Base-by-base conservation (phyloP, 2,113 vertebrate species). In the Pygoscelis antarcticus region DNA sequence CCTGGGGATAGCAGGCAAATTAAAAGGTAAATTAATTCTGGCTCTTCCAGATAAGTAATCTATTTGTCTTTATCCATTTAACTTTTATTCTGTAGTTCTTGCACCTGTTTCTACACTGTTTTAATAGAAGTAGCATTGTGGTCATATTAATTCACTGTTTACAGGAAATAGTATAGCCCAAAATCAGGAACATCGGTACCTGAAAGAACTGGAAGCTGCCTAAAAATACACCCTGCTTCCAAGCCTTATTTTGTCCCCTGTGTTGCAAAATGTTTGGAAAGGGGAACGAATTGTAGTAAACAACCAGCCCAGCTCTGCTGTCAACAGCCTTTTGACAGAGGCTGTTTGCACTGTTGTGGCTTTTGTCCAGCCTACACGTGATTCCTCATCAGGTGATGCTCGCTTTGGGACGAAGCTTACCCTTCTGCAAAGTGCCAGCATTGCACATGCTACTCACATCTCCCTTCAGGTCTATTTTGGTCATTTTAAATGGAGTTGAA, bases 321-420 rank as follows among this genome's bases (percentile, higher is more conserved):
- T 94, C 94, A 94, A 95, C 93, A 94, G 94, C 70, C 84, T 96
- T 93, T 95, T 87, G 91, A 96, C 78, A 90, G 91, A 92, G 94
- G 47, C 94, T 93, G 87, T 70, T 89, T 66, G 70, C 17, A 2
- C 58, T 83, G 32, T 11, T 34, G 71, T 90, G 94, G 95, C 91
- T 93, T 77, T 78, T 47, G 62, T 91, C 93, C 94, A 94, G 75
- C 66, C 87, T 6, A 47, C 94, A 94, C 3, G 40, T 96, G 95
- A 94, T 88, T 51, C 78, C 79, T 60, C 89, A 64, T 95, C 89
- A 96, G 96, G 96, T 95, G 96, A 86, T 75, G 60, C 47, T 88
- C 3, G 0, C 78, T 96, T 82, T 85, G 68, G 78, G 95, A 83
- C 0, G 1, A 91, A 95, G 71, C 60, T 85, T 62, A 83, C 46